Evolutionary conservation across 2,113 vertebrate species (phyloP).

Genomic region (Ceyx margarethae): DNA sequence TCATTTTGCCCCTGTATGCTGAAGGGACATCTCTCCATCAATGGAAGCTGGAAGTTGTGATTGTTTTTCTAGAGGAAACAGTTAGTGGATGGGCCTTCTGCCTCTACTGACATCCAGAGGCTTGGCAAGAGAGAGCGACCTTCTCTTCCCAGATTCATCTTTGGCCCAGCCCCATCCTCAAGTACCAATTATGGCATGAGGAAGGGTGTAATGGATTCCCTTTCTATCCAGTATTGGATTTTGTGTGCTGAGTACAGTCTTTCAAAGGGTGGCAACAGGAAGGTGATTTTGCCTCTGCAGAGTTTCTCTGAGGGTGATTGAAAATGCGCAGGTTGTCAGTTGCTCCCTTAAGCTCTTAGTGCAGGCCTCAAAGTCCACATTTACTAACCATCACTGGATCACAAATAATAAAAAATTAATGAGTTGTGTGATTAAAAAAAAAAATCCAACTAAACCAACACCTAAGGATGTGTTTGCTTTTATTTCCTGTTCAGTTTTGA

Average conservation of each 20-base stretch:
- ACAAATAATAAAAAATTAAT: not conserved
- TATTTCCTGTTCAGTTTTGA: not conserved
- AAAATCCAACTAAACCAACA: not conserved
- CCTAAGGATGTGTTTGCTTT: not conserved
- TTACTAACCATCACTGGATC: not conserved
- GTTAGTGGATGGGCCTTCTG: not conserved
- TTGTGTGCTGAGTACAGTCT: not conserved
- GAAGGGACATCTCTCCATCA: not conserved
- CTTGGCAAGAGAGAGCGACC: not conserved
- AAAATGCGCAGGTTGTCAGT: not conserved
- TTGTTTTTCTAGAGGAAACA: not conserved
- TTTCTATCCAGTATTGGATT: accelerated
- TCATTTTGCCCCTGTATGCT: not conserved
- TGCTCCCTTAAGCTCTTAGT: not conserved
- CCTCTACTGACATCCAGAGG: not conserved
- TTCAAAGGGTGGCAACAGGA: not conserved
- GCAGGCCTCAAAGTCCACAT: not conserved
- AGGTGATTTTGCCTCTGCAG: not conserved
- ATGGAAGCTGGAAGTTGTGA: not conserved
- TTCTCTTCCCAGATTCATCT: not conserved
- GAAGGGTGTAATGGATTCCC: not conserved
- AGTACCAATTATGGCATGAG: not conserved
- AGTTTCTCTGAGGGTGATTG: not conserved
- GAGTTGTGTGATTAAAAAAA: not conserved
- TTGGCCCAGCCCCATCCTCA: not conserved